Evolutionary conservation across 2,113 vertebrate species (phyloP), one percentile per base, ranked within the genome.

Genomic region (Thamnophis sirtalis): DNA sequence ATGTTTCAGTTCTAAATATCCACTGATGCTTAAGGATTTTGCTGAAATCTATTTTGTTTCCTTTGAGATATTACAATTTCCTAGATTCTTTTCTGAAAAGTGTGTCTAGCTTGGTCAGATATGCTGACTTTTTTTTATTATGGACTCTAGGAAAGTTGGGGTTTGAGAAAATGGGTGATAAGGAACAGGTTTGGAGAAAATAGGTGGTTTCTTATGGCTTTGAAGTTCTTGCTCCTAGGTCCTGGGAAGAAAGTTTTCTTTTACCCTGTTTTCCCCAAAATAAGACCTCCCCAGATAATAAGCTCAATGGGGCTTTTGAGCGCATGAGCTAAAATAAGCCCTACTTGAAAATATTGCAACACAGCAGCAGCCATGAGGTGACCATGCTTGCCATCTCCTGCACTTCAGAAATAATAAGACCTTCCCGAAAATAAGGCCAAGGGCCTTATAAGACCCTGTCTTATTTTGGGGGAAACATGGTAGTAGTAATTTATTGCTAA

Each of bases 401-500:
- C 43, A 43, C 43, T 3, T 43, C 43, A 43, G 3, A 43, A 43
- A 43, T 43, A 43, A 43, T 43, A 43, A 43, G 43, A 43, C 43
- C 43, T 43, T 3, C 43, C 43, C 3, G 43, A 43, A 43, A 43
- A 43, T 43, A 43, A 43, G 43, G 43, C 43, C 43, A 43, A 43
- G 43, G 43, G 43, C 43, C 43, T 43, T 43, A 43, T 43, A 43
- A 43, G 43, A 43, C 43, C 43, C 43, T 43, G 43, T 43, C 43
- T 43, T 43, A 43, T 43, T 43, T 43, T 43, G 1, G 1, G 43
- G 43, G 43, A 43, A 43, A 43, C 43, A 43, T 43, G 43, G 43
- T 43, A 95, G 95, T 96, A 95, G 88, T 53, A 92, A 92, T 2
- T 95, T 94, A 94, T 94, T 95, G 94, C 97, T 96, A 95, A 96